A percentile compares a stretch with the other conserved stretches of the same genome.
These are phyloP conservation scores for Clupea harengus DNA, from an alignment of 2,113 vertebrate genomes.

Conservation along the genomic window DNA sequence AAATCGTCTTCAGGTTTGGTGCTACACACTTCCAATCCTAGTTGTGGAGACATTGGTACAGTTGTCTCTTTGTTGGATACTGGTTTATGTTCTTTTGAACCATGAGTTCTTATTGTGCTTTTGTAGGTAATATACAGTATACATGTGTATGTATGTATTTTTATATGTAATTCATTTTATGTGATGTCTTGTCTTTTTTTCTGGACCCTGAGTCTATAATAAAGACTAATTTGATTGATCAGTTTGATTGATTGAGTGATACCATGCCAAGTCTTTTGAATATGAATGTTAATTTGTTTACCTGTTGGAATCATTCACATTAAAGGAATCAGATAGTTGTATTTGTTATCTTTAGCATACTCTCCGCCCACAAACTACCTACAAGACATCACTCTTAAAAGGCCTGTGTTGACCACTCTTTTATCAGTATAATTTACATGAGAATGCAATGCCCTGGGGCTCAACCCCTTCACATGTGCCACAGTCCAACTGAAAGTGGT, in stretches of 20 bases:
- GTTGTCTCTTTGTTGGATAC: too few relatives aligned
- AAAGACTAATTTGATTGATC: too few relatives aligned
- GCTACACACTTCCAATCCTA: too few relatives aligned
- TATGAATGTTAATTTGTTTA: background rate
- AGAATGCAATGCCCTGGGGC: background rate
- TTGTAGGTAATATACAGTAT: too few relatives aligned
- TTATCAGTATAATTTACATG: background rate
- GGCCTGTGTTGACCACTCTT: background rate
- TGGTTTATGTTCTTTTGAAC: too few relatives aligned
- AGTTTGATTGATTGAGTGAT: background rate
- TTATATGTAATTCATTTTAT: too few relatives aligned
- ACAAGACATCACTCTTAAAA: background rate
- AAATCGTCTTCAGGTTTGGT: too few relatives aligned
- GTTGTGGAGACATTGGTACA: too few relatives aligned
- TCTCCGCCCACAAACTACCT: background rate
- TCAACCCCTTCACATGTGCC: background rate
- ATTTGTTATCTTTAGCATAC: background rate
- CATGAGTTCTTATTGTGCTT: too few relatives aligned
- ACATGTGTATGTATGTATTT: too few relatives aligned
- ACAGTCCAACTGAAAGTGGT: conserved; percentile 5
- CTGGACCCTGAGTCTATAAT: too few relatives aligned
- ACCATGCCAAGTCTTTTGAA: background rate
- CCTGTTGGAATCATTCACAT: background rate
- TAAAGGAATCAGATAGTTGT: background rate
- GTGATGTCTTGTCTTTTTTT: too few relatives aligned